A percentile compares a stretch with the other conserved stretches of the same genome.
Evolutionary conservation across 23 tunicate genomes (phyloP).

Genomic region (Phallusia fumigata): DNA sequence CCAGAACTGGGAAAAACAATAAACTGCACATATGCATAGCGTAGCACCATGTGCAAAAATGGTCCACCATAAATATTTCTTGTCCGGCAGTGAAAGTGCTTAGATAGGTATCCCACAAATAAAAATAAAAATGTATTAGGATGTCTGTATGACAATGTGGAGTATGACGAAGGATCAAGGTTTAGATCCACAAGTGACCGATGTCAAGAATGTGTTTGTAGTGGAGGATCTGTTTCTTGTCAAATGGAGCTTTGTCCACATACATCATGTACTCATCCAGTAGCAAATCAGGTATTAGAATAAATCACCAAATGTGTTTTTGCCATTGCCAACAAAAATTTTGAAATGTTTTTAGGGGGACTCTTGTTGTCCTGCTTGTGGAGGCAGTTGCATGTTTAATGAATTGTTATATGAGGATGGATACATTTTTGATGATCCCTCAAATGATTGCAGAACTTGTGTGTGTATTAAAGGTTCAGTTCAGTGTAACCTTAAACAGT

Average conservation of each 20-base stretch:
- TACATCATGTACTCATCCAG: constrained; percentile 55
- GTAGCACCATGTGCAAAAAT: no score
- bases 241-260: constrained; percentile 30
- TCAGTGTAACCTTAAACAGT: constrained; percentile 32
- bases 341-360: background rate
- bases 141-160: constrained; percentile 30
- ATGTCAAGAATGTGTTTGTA: constrained; percentile 63
- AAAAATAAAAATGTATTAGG: no score
- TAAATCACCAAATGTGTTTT: background rate
- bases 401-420: constrained; percentile 37
- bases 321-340: no score
- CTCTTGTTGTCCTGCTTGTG: constrained; percentile 44
- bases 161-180: constrained; percentile 16
- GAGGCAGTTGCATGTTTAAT: constrained; percentile 32
- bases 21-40: no score
- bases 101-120: no score
- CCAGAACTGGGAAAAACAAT: no score
- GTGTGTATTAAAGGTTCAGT: constrained; percentile 52
- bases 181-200: constrained; percentile 30
- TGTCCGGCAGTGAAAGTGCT: no score
- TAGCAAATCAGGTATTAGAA: constrained; percentile 10
- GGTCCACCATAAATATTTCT: no score
- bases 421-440: constrained; percentile 31
- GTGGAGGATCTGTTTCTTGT: constrained; percentile 49
- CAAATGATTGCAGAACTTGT: constrained; percentile 32